phyloP scores from a whole-genome alignment of 1,140 invertebrate genomes.

The Elymnias hypermnestra region DNA sequence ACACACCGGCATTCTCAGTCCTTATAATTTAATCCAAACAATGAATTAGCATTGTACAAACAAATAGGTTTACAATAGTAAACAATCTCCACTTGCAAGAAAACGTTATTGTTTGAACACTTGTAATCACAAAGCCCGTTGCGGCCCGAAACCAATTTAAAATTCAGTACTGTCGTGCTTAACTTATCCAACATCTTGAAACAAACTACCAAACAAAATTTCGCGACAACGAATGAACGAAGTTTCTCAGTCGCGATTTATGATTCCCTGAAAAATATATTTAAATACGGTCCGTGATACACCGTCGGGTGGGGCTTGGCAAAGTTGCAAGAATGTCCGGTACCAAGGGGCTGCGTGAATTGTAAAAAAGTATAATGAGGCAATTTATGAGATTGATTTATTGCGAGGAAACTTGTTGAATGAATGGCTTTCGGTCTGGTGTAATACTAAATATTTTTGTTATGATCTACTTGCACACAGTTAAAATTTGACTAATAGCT shows the following conservation, averaged over 20 bases:
- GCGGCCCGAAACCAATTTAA: constrained; percentile 30
- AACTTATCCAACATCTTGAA: constrained; percentile 39
- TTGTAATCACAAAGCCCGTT: constrained; percentile 8
- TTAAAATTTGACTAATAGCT: too few relatives aligned
- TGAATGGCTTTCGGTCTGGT: not conserved
- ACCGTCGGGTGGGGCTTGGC: constrained; percentile 32
- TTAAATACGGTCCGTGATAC: constrained; percentile 41
- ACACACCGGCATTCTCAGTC: not conserved
- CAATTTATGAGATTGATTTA: constrained; percentile 5
- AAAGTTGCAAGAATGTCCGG: constrained; percentile 35
- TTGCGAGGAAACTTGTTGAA: constrained; percentile 3
- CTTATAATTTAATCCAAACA: not conserved
- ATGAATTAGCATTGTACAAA: not conserved
- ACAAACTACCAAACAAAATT: constrained; percentile 48
- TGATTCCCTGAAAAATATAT: constrained; percentile 43
- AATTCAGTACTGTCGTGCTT: constrained; percentile 36
- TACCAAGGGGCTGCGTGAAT: constrained; percentile 20
- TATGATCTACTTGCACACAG: too few relatives aligned
- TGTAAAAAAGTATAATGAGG: constrained; percentile 23
- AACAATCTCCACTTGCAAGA: constrained; percentile 2
- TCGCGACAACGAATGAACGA: constrained; percentile 37
- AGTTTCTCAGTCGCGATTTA: constrained; percentile 43
- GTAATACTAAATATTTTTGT: too few relatives aligned
- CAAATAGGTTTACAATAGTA: not conserved
- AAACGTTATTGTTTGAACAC: constrained; percentile 9